These are phyloP conservation scores for Girardinus metallicus DNA, from an alignment of 2,797 vertebrate genomes.

Conservation along the genomic window DNA sequence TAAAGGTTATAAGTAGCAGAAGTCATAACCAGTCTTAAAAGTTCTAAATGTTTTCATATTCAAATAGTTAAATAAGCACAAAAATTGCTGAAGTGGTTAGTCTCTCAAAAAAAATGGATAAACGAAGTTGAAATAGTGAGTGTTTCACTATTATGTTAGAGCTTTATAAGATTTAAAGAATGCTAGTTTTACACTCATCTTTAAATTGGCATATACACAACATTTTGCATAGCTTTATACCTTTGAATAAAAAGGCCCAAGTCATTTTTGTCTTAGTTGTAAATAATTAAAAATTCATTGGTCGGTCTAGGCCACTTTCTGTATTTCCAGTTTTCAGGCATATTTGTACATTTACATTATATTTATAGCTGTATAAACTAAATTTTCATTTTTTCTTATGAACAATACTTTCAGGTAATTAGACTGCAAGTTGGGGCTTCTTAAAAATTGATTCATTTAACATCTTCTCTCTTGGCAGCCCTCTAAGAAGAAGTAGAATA, in stretches of 20 bases:
- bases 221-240: neutral
- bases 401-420: neutral
- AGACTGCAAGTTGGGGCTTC: too few species aligned
- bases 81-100: neutral
- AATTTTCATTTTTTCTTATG: neutral
- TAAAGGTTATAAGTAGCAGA: neutral
- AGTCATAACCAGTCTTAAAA: neutral
- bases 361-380: neutral
- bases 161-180: neutral
- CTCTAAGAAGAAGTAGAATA: neutral
- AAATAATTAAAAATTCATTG: neutral
- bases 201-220: neutral
- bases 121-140: neutral
- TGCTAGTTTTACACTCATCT: neutral
- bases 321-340: neutral
- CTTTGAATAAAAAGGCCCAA: neutral
- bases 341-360: neutral
- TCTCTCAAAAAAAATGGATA: neutral
- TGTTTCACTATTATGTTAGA: neutral
- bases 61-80: neutral
- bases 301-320: neutral
- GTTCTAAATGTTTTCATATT: neutral
- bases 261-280: neutral
- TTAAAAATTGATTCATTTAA: neutral
- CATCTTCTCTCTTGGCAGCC: neutral